These are phyloP conservation scores for Enteromius treurensis DNA, from an alignment of 2,797 vertebrate species.

Conservation along the genomic window DNA sequence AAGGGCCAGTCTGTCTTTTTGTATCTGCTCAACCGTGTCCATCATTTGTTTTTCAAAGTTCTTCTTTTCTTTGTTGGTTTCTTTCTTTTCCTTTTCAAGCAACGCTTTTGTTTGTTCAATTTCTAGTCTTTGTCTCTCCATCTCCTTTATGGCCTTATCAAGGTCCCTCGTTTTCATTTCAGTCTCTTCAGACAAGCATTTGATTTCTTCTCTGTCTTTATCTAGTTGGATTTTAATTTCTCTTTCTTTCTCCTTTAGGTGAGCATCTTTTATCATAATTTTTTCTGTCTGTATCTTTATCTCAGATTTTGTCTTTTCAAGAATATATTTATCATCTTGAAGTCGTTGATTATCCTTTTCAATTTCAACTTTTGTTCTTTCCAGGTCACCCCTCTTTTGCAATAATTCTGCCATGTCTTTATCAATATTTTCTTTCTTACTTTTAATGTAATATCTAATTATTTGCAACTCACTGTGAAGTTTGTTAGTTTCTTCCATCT, in stretches of 20 bases:
- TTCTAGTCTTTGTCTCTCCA: constrained; percentile 22
- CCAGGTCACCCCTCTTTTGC: neutral
- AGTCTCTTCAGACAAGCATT: constrained; percentile 1
- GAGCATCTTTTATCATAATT: neutral
- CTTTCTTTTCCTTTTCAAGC: constrained; percentile 31
- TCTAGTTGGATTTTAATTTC: constrained; percentile 11
- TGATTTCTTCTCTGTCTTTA: constrained; percentile 21
- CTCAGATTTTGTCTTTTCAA: constrained; percentile 7
- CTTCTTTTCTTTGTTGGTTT: constrained; percentile 14
- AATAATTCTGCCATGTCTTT: constrained; percentile 22
- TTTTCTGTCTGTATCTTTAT: constrained; percentile 12
- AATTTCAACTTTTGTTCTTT: constrained; percentile 7
- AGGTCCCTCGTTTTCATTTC: constrained; percentile 5
- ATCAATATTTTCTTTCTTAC: constrained; percentile 2
- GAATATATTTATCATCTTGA: constrained; percentile 1
- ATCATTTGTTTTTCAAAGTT: constrained; percentile 1
- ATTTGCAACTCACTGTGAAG: constrained; percentile 11
- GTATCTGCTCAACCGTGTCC: neutral
- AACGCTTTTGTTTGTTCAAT: neutral
- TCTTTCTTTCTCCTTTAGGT: constrained; percentile 12
- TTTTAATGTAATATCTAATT: neutral
- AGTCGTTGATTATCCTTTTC: constrained; percentile 1
- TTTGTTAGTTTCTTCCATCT: neutral
- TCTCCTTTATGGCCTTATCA: constrained; percentile 1
- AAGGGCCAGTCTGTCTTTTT: constrained; percentile 8